These are phyloP conservation scores for Cassiopea andromeda DNA, from an alignment of 30 jellyfish, hydroid and myxozoan genomes.

Conservation along the genomic window DNA sequence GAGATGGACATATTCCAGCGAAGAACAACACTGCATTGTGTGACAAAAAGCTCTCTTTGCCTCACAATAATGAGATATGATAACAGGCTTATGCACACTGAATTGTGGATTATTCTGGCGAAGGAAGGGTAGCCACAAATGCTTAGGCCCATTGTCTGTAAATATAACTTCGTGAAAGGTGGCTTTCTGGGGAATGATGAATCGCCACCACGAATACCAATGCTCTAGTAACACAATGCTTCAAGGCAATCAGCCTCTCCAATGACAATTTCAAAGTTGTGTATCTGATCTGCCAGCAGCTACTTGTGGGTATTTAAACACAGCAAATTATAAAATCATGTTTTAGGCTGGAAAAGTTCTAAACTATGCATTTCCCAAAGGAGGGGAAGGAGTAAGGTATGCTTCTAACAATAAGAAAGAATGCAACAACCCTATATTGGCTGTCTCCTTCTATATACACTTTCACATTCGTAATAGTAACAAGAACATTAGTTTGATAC, in stretches of 20 bases:
- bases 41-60: not conserved
- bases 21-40: not conserved
- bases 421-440: too few relatives aligned
- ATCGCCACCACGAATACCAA: not conserved
- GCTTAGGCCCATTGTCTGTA: not conserved
- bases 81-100: conserved; percentile 6
- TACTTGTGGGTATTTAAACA: too few relatives aligned
- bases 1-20: not conserved
- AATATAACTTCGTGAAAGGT: not conserved
- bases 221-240: not conserved
- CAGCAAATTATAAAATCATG: too few relatives aligned
- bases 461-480: too few relatives aligned
- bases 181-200: conserved; percentile 9
- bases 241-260: not conserved
- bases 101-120: conserved; percentile 9
- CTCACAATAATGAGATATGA: conserved; percentile 16
- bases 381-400: too few relatives aligned
- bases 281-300: too few relatives aligned
- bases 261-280: not conserved
- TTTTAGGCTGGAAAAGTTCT: too few relatives aligned
- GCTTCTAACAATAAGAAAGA: too few relatives aligned
- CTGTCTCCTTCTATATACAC: too few relatives aligned
- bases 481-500: too few relatives aligned
- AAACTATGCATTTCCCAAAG: too few relatives aligned
- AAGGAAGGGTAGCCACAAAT: conserved; percentile 26